Base-by-base conservation (phyloP, 1,140 invertebrate species). In the Euschistus heros region DNA sequence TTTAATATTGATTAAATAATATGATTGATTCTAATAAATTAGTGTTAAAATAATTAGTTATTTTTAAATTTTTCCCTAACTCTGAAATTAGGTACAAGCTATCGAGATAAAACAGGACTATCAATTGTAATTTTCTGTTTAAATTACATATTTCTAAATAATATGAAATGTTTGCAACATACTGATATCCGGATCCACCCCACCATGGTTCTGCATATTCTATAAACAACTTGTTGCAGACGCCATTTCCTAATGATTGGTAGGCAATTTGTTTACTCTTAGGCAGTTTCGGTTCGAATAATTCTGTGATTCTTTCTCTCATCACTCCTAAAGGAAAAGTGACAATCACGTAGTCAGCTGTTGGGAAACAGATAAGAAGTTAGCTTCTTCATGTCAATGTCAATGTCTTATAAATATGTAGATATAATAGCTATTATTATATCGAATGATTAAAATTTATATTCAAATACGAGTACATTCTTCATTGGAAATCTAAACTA, bases 301-400 rank as follows among this genome's bases (percentile, higher is more conserved):
- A 71, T 47, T 82, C 81, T 55, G 84, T 80, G 22, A 83, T 80
- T 70, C 86, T 84, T 65, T 84, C 82, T 76, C 94, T 94, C 0
- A 94, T 75, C 47, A 89, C 89, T 1, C 91, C 91, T 15, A 94
- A 76, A 0, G 91, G 88, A 15, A 91, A 76, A 0, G 89, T 93
- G 13, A 89, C 75, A 50, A 94, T 85, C 0, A 92, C 86, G 72
- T 91, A 89, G 74, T 92, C 87, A 1, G 84, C 85, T 42, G 54
- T 37, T 81, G 79, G 71, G 83, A 85, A 69, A 84, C 82, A 1
- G 88, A n/a, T 78, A 8, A 84, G 70, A 2, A 80, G 81, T 33
- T 82, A 76, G 22, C 79, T 76, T 63, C 74, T 72, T 22, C 69
- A 70, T 2, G 46, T n/a, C 18, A 27, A 46, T 17, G 60, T 20